phyloP scores from a whole-genome alignment of 2,113 vertebrate species.

The Corythornis vintsioides region DNA sequence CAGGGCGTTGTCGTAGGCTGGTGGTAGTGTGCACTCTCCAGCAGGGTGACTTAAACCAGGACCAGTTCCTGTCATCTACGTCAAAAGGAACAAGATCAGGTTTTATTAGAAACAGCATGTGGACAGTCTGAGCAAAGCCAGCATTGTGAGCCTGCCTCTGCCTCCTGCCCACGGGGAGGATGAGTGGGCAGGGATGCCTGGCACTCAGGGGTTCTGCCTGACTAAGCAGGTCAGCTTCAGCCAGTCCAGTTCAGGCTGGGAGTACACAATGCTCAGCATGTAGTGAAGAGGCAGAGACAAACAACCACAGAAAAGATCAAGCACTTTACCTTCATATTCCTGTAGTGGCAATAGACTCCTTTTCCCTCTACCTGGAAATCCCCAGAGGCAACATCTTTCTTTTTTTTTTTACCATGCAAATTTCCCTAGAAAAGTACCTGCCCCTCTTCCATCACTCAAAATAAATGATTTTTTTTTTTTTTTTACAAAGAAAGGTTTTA shows the following conservation, averaged over 20 bases:
- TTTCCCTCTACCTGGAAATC: neutral
- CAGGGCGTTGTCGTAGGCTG: neutral
- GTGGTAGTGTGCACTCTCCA: neutral
- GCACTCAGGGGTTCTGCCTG: neutral
- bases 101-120: conserved; percentile 54
- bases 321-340: neutral
- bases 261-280: neutral
- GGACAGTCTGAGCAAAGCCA: conserved; percentile 28
- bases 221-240: neutral
- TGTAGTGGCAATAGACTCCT: neutral
- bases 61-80: neutral
- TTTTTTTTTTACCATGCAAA: neutral
- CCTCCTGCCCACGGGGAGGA: rapidly evolving
- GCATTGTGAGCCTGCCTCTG: neutral
- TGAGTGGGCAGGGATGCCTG: rapidly evolving
- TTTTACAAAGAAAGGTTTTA: neutral
- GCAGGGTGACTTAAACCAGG: conserved; percentile 64
- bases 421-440: neutral
- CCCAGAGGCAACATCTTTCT: neutral
- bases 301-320: neutral
- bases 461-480: neutral
- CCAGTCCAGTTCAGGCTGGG: neutral
- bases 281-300: neutral
- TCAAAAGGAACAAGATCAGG: conserved; percentile 1
- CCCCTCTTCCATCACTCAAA: neutral